phyloP scores from a whole-genome alignment of 1,140 invertebrate genomes.

The Drosophila nannoptera region DNA sequence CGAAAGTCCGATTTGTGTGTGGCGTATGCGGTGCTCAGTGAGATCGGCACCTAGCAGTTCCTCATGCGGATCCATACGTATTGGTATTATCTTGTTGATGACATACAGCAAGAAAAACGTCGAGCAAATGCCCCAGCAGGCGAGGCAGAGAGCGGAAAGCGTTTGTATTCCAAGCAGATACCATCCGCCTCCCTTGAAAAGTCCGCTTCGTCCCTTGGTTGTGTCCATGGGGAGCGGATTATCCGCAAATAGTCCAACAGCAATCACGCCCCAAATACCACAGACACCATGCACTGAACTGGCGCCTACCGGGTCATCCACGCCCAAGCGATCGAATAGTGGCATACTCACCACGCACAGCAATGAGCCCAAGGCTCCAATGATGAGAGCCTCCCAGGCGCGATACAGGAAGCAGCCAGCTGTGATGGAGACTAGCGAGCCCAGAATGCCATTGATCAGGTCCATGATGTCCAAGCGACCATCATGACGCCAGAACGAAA shows the following conservation, averaged over 20 bases:
- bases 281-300: slow-evolving; percentile 91
- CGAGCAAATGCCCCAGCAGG: slow-evolving; percentile 85
- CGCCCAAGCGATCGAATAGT: slow-evolving; percentile 85
- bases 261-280: slow-evolving; percentile 88
- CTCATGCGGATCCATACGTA: slow-evolving; percentile 90
- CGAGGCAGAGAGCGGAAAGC: slow-evolving; percentile 85
- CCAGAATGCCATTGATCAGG: slow-evolving; percentile 93
- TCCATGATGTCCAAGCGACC: slow-evolving; percentile 89
- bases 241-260: slow-evolving; percentile 94
- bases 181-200: slow-evolving; percentile 92
- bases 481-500: slow-evolving; percentile 84
- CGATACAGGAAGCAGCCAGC: slow-evolving; percentile 93
- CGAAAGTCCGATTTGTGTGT: slow-evolving; percentile 81
- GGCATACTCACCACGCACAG: slow-evolving; percentile 86
- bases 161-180: slow-evolving; percentile 91
- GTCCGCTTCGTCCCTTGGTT: slow-evolving; percentile 89
- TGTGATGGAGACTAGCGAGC: slow-evolving; percentile 92
- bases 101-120: slow-evolving; percentile 87
- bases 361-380: slow-evolving; percentile 88
- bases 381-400: slow-evolving; percentile 91
- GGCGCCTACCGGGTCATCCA: slow-evolving; percentile 96
- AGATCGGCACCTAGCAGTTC: slow-evolving; percentile 93
- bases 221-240: slow-evolving; percentile 88
- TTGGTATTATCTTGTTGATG: slow-evolving; percentile 88
- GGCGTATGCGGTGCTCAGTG: slow-evolving; percentile 88